Percentiles rank a stretch among this genome's conserved stretches.
These are phyloP conservation scores for Stenodema calcarata DNA, from an alignment of 2,888 invertebrate genomes.

Conservation along the genomic window DNA sequence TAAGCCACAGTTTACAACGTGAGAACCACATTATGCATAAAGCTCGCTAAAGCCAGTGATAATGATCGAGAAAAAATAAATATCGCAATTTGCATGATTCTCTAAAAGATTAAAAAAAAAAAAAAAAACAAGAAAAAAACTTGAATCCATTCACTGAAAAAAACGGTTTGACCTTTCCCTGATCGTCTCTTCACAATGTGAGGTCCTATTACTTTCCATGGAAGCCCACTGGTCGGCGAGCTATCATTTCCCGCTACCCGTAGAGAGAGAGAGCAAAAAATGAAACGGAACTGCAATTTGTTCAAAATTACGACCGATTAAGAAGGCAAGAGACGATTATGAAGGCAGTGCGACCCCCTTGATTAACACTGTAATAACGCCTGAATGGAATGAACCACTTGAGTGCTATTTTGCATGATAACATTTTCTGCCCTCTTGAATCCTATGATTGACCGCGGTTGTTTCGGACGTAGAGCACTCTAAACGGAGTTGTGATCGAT, in stretches of 20 bases:
- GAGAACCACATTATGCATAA: no score
- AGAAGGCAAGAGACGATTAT: neutral
- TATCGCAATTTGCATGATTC: no score
- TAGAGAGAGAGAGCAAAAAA: neutral
- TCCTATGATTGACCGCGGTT: neutral
- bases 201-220: neutral
- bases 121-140: no score
- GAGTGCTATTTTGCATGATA: neutral
- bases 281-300: neutral
- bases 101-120: no score
- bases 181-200: neutral
- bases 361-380: neutral
- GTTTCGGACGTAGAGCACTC: neutral
- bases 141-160: neutral
- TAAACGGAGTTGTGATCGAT: constrained; percentile 5
- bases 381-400: neutral
- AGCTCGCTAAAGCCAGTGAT: no score
- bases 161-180: neutral
- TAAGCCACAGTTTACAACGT: no score
- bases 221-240: neutral
- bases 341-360: neutral
- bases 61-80: no score
- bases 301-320: neutral
- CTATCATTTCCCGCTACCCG: neutral
- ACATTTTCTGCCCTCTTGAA: constrained; percentile 5